Percentiles rank a stretch among this genome's conserved stretches.
phyloP scores from a whole-genome alignment of 2,797 vertebrate species.

The Thalassophryne amazonica region DNA sequence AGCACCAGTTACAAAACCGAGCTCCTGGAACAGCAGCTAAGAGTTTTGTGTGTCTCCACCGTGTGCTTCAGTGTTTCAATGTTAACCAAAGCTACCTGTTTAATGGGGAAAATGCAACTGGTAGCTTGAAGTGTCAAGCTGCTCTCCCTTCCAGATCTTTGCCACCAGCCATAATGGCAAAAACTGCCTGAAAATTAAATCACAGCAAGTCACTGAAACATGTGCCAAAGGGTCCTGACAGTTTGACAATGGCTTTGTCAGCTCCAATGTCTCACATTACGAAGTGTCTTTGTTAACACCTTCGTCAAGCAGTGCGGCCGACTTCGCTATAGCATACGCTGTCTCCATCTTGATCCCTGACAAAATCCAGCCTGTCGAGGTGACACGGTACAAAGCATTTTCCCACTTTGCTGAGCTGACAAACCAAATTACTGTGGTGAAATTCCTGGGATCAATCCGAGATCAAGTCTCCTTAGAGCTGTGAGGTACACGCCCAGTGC shows the following conservation, averaged over 20 bases:
- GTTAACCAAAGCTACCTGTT: conserved; percentile 17
- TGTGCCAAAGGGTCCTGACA: conserved; percentile 60
- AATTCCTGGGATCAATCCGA: conserved; percentile 63
- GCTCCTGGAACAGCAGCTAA: conserved; percentile 10
- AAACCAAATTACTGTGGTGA: conserved; percentile 60
- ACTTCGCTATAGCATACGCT: conserved; percentile 37
- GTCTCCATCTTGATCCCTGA: conserved; percentile 63
- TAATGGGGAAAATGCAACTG: conserved; percentile 13
- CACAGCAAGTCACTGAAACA: conserved; percentile 47
- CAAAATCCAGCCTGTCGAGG: conserved; percentile 64
- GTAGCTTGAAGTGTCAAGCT: conserved; percentile 45
- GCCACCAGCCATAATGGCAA: conserved; percentile 28
- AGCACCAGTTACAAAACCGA: conserved; percentile 19
- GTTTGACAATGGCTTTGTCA: conserved; percentile 65
- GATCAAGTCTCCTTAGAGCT: conserved; percentile 66
- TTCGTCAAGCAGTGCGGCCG: conserved; percentile 42
- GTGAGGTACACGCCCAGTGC: conserved; percentile 34
- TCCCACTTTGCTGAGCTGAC: conserved; percentile 62
- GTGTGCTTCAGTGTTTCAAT: conserved; percentile 22
- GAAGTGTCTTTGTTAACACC: conserved; percentile 44
- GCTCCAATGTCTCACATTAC: conserved; percentile 26
- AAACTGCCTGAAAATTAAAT: conserved; percentile 39
- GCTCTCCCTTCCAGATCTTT: conserved; percentile 38
- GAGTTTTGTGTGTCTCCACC: conserved; percentile 15
- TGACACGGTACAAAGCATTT: conserved; percentile 71